These are phyloP conservation scores for Microtus richardsoni DNA, from an alignment of 2,113 vertebrate species.

Conservation along the genomic window DNA sequence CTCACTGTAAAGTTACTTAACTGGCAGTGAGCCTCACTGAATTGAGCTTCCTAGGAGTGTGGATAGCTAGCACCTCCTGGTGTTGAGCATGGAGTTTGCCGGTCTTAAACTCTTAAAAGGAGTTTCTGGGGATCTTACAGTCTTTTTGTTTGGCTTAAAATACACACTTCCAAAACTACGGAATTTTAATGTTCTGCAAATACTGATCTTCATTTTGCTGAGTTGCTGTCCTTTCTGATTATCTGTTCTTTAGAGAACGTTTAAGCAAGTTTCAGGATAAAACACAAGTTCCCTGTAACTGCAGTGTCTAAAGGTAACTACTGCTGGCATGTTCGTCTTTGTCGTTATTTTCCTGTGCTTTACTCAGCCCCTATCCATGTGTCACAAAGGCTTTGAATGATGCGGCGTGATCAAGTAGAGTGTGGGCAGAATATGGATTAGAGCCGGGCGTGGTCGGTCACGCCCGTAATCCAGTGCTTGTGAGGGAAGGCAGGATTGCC, in stretches of 20 bases:
- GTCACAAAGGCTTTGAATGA: slow-evolving; percentile 16
- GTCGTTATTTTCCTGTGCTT: neutral
- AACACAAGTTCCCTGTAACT: slow-evolving; percentile 42
- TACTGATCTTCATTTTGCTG: slow-evolving; percentile 29
- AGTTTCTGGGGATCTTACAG: slow-evolving; percentile 30
- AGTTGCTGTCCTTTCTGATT: slow-evolving; percentile 52
- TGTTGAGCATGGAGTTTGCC: neutral
- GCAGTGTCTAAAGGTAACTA: slow-evolving; percentile 33
- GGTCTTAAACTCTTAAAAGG: neutral
- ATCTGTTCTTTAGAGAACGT: slow-evolving; percentile 26
- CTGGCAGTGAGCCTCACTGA: neutral
- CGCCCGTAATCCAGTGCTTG: neutral
- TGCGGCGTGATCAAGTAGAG: neutral
- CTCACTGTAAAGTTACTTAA: neutral
- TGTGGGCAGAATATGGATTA: slow-evolving; percentile 10
- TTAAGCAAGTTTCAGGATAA: slow-evolving; percentile 28
- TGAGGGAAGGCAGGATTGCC: neutral
- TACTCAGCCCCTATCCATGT: neutral
- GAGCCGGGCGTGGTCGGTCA: neutral
- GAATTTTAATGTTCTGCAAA: slow-evolving; percentile 47
- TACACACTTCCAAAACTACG: slow-evolving; percentile 33
- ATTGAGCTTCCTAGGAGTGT: neutral
- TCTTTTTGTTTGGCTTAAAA: slow-evolving; percentile 58
- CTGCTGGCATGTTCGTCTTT: slow-evolving; percentile 32
- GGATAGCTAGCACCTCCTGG: slow-evolving; percentile 12